Percentiles rank a stretch among this genome's conserved stretches.
phyloP scores from a whole-genome alignment of 2,113 vertebrate species.

The Morphnarchus princeps region DNA sequence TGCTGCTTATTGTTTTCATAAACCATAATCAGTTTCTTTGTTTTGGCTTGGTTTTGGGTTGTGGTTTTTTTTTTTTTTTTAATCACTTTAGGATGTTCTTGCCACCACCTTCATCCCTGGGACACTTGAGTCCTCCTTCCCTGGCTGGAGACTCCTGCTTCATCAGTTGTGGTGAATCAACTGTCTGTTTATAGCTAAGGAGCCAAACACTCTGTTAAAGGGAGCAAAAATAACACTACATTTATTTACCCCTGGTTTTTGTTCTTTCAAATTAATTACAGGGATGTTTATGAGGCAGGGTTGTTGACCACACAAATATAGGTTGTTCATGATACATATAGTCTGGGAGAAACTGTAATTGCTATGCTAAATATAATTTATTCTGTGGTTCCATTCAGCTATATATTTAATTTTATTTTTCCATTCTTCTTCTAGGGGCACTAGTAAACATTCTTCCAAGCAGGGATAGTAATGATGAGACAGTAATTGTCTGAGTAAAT shows the following conservation, averaged over 20 bases:
- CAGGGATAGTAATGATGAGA: slow-evolving; percentile 18
- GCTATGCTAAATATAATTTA: slow-evolving; percentile 29
- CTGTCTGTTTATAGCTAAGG: not conserved
- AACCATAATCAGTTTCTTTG: not conserved
- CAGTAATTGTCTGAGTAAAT: slow-evolving; percentile 34
- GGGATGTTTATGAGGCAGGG: not conserved
- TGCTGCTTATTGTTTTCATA: not conserved
- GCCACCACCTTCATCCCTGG: not conserved
- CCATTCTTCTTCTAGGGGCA: not conserved
- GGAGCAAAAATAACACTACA: not conserved
- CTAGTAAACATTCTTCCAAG: slow-evolving; percentile 17
- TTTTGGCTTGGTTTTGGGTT: not conserved
- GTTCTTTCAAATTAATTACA: slow-evolving; percentile 53
- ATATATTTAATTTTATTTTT: slow-evolving; percentile 14
- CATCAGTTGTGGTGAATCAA: not conserved
- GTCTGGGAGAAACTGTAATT: slow-evolving; percentile 44
- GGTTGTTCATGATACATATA: not conserved
- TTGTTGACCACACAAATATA: slow-evolving; percentile 21
- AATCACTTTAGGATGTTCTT: not conserved
- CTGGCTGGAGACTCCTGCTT: not conserved
- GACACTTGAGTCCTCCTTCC: not conserved
- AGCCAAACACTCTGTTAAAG: not conserved
- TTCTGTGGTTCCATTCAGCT: slow-evolving; percentile 44
- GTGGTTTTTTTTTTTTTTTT: not conserved
- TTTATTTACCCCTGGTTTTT: not conserved